Percentiles rank a stretch among this genome's conserved stretches.
phyloP scores from a whole-genome alignment of 1,140 invertebrate species.

The Penaeus chinensis region DNA sequence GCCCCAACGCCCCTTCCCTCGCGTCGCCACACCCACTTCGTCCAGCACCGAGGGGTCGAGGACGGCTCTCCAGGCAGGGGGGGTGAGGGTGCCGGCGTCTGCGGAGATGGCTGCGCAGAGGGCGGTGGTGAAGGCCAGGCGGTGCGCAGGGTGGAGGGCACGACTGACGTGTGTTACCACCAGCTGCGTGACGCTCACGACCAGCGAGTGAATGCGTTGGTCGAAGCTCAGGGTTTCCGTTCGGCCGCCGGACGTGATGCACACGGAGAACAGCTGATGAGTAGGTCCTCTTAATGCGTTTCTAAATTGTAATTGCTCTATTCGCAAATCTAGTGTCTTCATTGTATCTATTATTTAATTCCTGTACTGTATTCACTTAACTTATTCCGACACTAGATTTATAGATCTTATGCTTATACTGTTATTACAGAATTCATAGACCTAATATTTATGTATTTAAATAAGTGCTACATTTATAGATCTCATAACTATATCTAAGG shows the following conservation, averaged over 20 bases:
- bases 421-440: no score
- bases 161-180: constrained; percentile 57
- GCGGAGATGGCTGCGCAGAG: constrained; percentile 44
- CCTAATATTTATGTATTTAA: no score
- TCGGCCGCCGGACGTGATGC: constrained; percentile 46
- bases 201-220: constrained; percentile 58
- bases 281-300: no score
- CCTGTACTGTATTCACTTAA: background rate
- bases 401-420: background rate
- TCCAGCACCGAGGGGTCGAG: constrained; percentile 25
- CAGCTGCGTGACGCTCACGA: constrained; percentile 49
- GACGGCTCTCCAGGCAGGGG: constrained; percentile 32
- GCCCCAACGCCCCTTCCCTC: background rate
- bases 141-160: constrained; percentile 45
- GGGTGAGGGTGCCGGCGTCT: constrained; percentile 28
- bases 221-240: constrained; percentile 60
- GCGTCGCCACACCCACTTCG: constrained; percentile 1
- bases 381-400: background rate
- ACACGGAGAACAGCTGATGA: constrained; percentile 39
- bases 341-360: background rate
- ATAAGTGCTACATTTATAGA: no score
- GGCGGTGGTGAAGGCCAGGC: constrained; percentile 53
- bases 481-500: no score
- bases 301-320: background rate
- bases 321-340: background rate